Conservation (phyloP, 2,797 vertebrate genomes). For the Picus viridis region DNA sequence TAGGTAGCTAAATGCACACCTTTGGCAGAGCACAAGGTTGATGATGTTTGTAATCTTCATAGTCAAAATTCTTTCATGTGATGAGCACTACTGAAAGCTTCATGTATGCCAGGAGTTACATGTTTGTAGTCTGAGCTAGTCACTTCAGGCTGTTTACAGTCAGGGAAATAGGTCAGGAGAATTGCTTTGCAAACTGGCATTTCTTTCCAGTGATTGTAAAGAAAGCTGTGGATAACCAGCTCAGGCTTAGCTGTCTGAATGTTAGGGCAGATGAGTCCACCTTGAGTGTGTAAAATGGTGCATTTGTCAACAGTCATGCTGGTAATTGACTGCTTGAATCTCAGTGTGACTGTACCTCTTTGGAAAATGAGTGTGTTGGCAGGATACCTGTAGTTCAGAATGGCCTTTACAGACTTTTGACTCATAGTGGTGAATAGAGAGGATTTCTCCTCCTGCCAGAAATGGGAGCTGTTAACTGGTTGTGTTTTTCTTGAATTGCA, state of each 20-base stretch:
- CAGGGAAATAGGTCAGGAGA: neutral
- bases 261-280: neutral
- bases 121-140: neutral
- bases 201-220: neutral
- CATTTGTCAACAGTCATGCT: neutral
- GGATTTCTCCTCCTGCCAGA: neutral
- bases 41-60: neutral
- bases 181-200: neutral
- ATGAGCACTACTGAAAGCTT: neutral
- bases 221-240: neutral
- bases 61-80: neutral
- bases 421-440: neutral
- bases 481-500: slow-evolving; percentile 59
- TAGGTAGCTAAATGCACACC: neutral
- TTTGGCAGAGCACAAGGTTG: neutral
- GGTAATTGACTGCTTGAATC: neutral
- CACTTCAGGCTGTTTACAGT: neutral
- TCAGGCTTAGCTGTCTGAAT: neutral
- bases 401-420: neutral
- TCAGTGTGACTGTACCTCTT: neutral
- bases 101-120: neutral
- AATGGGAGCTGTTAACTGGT: neutral
- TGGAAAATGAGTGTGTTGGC: neutral
- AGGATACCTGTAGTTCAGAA: neutral
- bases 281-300: neutral